Percentiles rank a stretch among this genome's conserved stretches.
phyloP scores from a whole-genome alignment of 2,113 vertebrate genomes.

The Peromyscus maniculatus region DNA sequence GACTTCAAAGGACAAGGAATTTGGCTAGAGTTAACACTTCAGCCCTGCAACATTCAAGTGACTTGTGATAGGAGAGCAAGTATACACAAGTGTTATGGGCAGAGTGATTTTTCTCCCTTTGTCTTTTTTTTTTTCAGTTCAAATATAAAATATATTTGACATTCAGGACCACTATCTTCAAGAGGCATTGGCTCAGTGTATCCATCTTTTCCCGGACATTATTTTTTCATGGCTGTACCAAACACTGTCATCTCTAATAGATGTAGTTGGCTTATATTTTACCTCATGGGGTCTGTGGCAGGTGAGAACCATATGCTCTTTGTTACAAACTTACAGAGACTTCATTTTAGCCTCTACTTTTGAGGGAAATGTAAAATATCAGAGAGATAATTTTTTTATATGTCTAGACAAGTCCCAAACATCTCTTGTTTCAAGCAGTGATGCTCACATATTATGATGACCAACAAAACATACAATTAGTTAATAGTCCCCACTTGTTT shows the following conservation, averaged over 20 bases:
- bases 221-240: constrained; percentile 4
- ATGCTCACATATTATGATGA: background rate
- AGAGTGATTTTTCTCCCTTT: background rate
- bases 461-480: background rate
- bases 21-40: constrained; percentile 75
- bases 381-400: constrained; percentile 15
- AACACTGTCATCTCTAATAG: constrained; percentile 37
- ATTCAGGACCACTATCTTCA: background rate
- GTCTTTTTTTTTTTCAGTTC: background rate
- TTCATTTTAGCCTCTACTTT: constrained; percentile 1
- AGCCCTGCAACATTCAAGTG: constrained; percentile 62
- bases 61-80: constrained; percentile 66
- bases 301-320: constrained; percentile 4
- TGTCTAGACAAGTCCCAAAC: background rate
- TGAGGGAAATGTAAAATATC: background rate
- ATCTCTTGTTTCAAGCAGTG: background rate
- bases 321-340: constrained; percentile 28
- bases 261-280: constrained; percentile 52
- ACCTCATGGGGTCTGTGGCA: background rate
- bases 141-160: constrained; percentile 38
- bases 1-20: constrained; percentile 72
- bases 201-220: background rate
- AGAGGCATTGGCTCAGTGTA: background rate
- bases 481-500: background rate
- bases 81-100: constrained; percentile 33